Percentiles rank a stretch among this genome's conserved stretches.
phyloP scores from a whole-genome alignment of 2,797 vertebrate species.

The Cirrhinus mrigala region DNA sequence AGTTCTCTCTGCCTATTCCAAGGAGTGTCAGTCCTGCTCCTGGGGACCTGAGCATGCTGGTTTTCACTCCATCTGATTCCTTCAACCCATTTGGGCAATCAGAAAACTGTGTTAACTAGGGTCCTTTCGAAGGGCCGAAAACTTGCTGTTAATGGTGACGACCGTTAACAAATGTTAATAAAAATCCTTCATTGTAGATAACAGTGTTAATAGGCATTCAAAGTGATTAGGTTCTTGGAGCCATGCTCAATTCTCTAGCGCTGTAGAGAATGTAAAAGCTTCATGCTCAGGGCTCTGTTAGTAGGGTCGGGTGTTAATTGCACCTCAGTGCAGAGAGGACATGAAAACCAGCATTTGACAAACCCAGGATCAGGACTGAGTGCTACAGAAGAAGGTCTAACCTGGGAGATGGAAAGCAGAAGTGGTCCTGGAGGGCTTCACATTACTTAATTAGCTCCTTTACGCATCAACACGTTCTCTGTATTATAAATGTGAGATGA shows the following conservation, averaged over 20 bases:
- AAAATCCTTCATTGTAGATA: constrained; percentile 1
- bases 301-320: constrained; percentile 69
- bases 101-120: constrained; percentile 74
- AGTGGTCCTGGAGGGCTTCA: constrained; percentile 51
- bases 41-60: constrained; percentile 82
- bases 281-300: constrained; percentile 71
- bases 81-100: constrained; percentile 74
- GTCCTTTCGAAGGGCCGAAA: constrained; percentile 24
- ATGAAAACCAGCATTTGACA: constrained; percentile 85
- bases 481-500: constrained; percentile 44
- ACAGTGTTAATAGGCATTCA: constrained; percentile 44
- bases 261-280: constrained; percentile 56
- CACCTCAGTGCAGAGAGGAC: constrained; percentile 71
- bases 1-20: constrained; percentile 86
- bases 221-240: constrained; percentile 49
- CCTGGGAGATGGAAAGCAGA: constrained; percentile 53
- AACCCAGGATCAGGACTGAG: constrained; percentile 74
- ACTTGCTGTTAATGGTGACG: constrained; percentile 34
- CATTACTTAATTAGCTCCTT: constrained; percentile 43
- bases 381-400: constrained; percentile 58
- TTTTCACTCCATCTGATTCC: constrained; percentile 86
- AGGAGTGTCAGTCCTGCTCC: constrained; percentile 78
- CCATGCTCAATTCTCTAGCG: constrained; percentile 54
- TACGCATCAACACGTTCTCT: constrained; percentile 42
- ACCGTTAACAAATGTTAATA: constrained; percentile 26